Percentiles rank a stretch among this genome's conserved stretches.
Conservation (phyloP, 2,888 invertebrate genomes). For the Tuberolachnus salignus region DNA sequence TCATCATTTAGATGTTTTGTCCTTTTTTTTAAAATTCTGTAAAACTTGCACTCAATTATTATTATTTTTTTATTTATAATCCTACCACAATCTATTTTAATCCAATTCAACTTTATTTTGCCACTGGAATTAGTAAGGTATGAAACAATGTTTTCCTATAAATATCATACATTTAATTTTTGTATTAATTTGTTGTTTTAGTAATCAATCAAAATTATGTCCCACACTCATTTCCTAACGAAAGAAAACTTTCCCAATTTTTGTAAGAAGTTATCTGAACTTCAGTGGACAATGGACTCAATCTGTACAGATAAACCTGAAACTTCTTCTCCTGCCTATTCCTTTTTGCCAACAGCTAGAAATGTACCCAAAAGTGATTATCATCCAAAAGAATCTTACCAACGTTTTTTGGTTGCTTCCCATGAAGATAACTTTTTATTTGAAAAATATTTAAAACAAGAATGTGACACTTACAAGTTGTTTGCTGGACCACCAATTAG, state of each 20-base stretch:
- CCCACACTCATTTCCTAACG: constrained; percentile 53
- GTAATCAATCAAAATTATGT: constrained; percentile 46
- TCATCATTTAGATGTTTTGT: constrained; percentile 27
- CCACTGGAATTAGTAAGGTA: constrained; percentile 22
- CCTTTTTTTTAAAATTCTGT: constrained; percentile 26
- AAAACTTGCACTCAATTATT: neutral
- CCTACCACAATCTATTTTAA: neutral
- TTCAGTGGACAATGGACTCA: constrained; percentile 52
- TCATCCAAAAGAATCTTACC: constrained; percentile 53
- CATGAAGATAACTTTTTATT: constrained; percentile 47
- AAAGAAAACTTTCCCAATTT: constrained; percentile 52
- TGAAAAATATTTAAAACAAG: constrained; percentile 53
- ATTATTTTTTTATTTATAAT: constrained; percentile 19
- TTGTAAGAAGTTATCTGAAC: constrained; percentile 48
- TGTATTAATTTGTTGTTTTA: neutral
- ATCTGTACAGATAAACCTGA: constrained; percentile 43
- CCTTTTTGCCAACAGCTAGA: constrained; percentile 47
- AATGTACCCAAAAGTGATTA: constrained; percentile 53
- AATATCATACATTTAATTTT: neutral
- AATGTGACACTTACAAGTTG: constrained; percentile 46
- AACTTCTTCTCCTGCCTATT: constrained; percentile 44
- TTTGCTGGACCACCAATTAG: constrained; percentile 50
- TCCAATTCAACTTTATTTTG: constrained; percentile 16
- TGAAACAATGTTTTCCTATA: neutral
- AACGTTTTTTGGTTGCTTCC: constrained; percentile 30